A percentile compares a stretch with the other conserved stretches of the same genome.
phyloP scores from a whole-genome alignment of 2,888 invertebrate genomes.

The Podotricha telesiphe region DNA sequence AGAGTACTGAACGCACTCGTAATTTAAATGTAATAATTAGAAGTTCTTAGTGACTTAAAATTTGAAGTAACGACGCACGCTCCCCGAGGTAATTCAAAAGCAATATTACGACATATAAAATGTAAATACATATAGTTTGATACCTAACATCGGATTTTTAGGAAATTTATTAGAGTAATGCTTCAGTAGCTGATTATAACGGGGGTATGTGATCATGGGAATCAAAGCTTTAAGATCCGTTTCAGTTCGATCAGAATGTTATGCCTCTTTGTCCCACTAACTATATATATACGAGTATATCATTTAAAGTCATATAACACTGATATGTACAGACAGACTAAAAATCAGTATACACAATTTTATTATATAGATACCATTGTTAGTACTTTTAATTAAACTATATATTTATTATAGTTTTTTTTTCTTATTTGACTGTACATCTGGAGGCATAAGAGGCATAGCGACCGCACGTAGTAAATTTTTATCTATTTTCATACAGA shows the following conservation, averaged over 20 bases:
- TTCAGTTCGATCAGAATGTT: slow-evolving; percentile 69
- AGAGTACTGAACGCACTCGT: slow-evolving; percentile 76
- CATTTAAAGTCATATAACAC: slow-evolving; percentile 1
- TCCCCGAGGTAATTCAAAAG: slow-evolving; percentile 82
- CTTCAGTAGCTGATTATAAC: slow-evolving; percentile 74
- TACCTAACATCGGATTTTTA: slow-evolving; percentile 79
- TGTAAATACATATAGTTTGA: slow-evolving; percentile 83
- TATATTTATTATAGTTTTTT: neutral
- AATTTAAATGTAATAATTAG: slow-evolving; percentile 73
- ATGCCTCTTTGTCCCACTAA: slow-evolving; percentile 59
- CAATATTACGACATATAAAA: slow-evolving; percentile 83
- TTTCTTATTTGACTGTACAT: neutral
- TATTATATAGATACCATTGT: neutral
- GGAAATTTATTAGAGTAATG: slow-evolving; percentile 78
- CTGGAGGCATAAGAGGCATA: slow-evolving; percentile 55
- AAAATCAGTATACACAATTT: neutral
- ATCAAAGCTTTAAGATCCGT: slow-evolving; percentile 82
- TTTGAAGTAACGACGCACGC: slow-evolving; percentile 76
- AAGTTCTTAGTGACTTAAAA: slow-evolving; percentile 75
- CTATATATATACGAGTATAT: neutral
- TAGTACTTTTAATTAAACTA: neutral
- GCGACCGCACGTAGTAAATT: slow-evolving; percentile 63
- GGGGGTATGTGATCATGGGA: slow-evolving; percentile 79
- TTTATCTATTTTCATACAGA: slow-evolving; percentile 78
- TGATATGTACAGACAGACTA: slow-evolving; percentile 12